Conservation (phyloP, 2,113 vertebrate species). For the Heterocephalus glaber region DNA sequence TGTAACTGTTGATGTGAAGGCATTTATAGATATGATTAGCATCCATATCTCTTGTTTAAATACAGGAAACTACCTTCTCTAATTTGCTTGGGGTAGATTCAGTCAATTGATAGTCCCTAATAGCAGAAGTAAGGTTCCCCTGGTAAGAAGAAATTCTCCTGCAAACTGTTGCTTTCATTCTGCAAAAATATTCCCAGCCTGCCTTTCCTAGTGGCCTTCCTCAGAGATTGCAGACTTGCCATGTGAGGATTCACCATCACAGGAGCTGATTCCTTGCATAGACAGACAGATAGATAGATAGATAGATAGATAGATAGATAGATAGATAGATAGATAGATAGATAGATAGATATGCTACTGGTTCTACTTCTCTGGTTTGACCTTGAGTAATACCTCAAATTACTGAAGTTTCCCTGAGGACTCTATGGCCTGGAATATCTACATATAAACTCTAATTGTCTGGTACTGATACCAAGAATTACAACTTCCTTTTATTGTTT, state of each 20-base stretch:
- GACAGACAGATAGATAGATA: neutral
- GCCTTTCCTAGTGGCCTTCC: neutral
- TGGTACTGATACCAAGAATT: conserved; percentile 34
- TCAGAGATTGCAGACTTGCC: neutral
- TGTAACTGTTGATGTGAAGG: neutral
- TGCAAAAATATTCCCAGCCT: neutral
- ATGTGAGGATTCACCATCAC: accelerated
- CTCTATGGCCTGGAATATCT: neutral
- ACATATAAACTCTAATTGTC: neutral
- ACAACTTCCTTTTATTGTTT: neutral
- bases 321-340: neutral
- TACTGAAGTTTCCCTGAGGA: neutral
- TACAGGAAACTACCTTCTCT: neutral
- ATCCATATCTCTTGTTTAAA: neutral
- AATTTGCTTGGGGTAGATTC: neutral
- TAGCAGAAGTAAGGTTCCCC: neutral
- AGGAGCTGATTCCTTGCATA: neutral
- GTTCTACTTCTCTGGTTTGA: neutral
- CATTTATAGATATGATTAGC: neutral
- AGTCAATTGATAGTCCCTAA: neutral
- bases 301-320: neutral
- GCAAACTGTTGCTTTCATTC: neutral
- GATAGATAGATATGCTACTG: neutral
- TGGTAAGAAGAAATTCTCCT: neutral
- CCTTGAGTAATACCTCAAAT: neutral